Conservation (phyloP, 2,888 invertebrate genomes). For the Lasioglossum morio region DNA sequence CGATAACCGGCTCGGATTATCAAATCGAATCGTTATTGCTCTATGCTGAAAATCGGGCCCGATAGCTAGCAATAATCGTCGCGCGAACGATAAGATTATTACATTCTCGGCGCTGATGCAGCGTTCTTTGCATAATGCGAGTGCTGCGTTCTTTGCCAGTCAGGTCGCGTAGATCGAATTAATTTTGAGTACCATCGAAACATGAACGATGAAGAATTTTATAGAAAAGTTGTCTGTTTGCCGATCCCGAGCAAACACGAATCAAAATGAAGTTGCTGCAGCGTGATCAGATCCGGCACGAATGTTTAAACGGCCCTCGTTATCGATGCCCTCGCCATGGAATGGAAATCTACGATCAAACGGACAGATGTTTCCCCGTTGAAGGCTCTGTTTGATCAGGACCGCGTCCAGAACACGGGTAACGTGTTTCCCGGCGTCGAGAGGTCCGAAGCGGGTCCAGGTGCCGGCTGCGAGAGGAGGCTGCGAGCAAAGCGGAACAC, state of each 20-base stretch:
- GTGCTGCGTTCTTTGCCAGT: neutral
- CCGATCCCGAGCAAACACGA: neutral
- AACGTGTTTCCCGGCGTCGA: conserved; percentile 54
- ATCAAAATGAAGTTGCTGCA: neutral
- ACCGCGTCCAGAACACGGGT: conserved; percentile 51
- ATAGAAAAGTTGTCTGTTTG: neutral
- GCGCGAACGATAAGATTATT: neutral
- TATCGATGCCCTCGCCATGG: neutral
- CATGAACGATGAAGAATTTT: neutral
- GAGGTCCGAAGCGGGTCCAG: conserved; percentile 66
- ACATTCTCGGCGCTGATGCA: neutral
- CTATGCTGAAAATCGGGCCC: neutral
- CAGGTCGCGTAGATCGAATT: neutral
- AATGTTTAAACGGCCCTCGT: neutral
- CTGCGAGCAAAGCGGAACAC: conserved; percentile 62
- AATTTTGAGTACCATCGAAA: neutral
- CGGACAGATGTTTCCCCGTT: conserved; percentile 77
- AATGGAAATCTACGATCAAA: conserved; percentile 66
- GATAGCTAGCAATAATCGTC: neutral
- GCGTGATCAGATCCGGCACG: neutral
- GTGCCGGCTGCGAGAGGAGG: conserved; percentile 69
- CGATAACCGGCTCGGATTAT: neutral
- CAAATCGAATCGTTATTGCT: neutral
- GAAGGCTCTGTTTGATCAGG: conserved; percentile 71
- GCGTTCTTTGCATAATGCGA: neutral